Base-by-base conservation (phyloP, 1,140 invertebrate genomes). In the Cydia fagiglandana region DNA sequence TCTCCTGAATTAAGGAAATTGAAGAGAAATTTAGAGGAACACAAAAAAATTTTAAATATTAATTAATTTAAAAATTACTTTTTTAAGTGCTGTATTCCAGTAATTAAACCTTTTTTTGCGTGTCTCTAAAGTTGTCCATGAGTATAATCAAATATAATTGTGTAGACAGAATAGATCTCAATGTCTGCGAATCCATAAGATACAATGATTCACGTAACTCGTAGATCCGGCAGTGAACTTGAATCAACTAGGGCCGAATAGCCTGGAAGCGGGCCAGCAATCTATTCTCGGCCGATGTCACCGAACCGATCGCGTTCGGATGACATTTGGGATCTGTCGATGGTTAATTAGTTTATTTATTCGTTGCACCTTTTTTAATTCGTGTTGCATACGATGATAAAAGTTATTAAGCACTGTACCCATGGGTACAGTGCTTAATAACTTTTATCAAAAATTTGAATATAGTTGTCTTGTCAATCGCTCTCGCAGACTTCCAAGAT, bases 311-410 rank as follows among this genome's bases (percentile, higher is more conserved):
- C 15, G 15, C 17, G 50, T 61, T 10, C 20, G 20, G 56, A 20
- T 61, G 56, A 61, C 56, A 61, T 61, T 61, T 61, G 56, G 56
- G 56, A 61, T 61, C 56, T 61, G 56, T 61, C 56, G 56, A 61
- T 61, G 56, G 4, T n/a, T 61, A 10, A 61, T 53, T 17, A n/a
- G 50, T 53, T 53, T 53, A 53, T 53, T 53, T 53, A 53, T 7
- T 13, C n/a, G n/a, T 53, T 53, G 50, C 6, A n/a, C n/a, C 5
- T 53, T 53, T 53, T 53, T 7, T 17, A 17, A 53, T 53, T n/a
- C 50, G n/a, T 17, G 15, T 53, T 17, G 1, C 5, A 2, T 5
- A 17, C 2, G 45, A 47, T 47, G 12, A 47, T 4, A 47, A 47
- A 47, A 45, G 4, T 13, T 12, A 45, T 6, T 34, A 34, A 1